phyloP scores from a whole-genome alignment of 2,797 vertebrate species.

The Microctenopoma lineatum region DNA sequence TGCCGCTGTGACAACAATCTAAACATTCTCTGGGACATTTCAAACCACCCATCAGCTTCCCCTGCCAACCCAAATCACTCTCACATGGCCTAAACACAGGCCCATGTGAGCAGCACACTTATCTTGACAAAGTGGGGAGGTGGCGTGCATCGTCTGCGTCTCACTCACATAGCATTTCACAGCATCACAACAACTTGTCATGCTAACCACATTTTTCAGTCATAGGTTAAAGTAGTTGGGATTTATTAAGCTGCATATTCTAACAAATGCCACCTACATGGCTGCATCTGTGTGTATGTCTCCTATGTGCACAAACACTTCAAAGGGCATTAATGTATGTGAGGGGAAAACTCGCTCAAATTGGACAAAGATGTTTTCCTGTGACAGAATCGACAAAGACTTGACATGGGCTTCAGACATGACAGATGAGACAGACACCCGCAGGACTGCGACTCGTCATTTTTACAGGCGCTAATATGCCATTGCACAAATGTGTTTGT shows the following conservation, averaged over 20 bases:
- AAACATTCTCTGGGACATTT: slow-evolving; percentile 75
- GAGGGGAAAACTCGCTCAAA: not conserved
- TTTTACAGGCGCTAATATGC: slow-evolving; percentile 22
- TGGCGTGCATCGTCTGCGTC: slow-evolving; percentile 10
- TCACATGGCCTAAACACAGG: slow-evolving; percentile 72
- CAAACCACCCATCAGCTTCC: slow-evolving; percentile 66
- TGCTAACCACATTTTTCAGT: not conserved
- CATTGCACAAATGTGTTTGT: slow-evolving; percentile 21
- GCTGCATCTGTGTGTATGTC: not conserved
- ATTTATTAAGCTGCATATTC: not conserved
- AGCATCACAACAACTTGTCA: slow-evolving; percentile 13
- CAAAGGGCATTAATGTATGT: not conserved
- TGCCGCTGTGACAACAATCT: slow-evolving; percentile 81
- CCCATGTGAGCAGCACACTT: slow-evolving; percentile 22
- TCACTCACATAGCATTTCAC: not conserved
- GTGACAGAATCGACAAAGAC: slow-evolving; percentile 8
- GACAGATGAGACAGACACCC: slow-evolving; percentile 28
- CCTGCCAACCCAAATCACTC: slow-evolving; percentile 78
- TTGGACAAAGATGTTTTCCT: not conserved
- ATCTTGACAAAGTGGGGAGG: slow-evolving; percentile 19
- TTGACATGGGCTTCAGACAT: slow-evolving; percentile 16
- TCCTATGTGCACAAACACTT: slow-evolving; percentile 2
- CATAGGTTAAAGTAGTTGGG: not conserved
- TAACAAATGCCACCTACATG: too few species aligned
- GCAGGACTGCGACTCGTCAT: slow-evolving; percentile 28